phyloP scores from a whole-genome alignment of 1,140 invertebrate genomes.

The Yoshiicerus persimilis region DNA sequence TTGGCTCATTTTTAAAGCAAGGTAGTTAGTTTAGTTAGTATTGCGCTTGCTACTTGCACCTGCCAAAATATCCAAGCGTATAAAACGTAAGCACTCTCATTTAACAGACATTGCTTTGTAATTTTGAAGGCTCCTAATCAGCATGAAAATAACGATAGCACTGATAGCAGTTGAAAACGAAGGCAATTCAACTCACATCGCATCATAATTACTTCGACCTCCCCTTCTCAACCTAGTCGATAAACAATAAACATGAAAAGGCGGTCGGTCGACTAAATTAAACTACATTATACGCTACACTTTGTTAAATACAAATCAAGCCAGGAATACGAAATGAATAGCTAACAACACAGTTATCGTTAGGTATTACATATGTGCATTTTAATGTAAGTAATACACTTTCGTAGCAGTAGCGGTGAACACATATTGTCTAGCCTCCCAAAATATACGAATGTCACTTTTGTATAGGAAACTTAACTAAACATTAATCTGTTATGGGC shows the following conservation, averaged over 20 bases:
- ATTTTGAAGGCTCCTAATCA: not conserved
- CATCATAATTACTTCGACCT: conserved; percentile 3
- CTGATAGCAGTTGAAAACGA: not conserved
- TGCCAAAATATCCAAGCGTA: not conserved
- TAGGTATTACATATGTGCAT: not conserved
- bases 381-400: not conserved
- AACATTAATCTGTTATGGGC: not conserved
- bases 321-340: not conserved
- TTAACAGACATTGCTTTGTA: not conserved
- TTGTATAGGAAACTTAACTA: not conserved
- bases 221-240: not conserved
- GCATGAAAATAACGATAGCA: not conserved
- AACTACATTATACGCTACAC: not conserved
- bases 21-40: not conserved
- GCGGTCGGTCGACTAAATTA: not conserved
- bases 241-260: conserved; percentile 9
- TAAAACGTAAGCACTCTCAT: not conserved
- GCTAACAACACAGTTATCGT: not conserved
- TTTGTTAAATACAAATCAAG: not conserved
- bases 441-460: not conserved
- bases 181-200: not conserved
- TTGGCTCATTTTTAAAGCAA: not conserved
- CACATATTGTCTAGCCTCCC: not conserved
- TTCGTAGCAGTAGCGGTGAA: not conserved
- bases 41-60: not conserved